A percentile compares a stretch with the other conserved stretches of the same genome.
Conservation (phyloP, 2,797 vertebrate species). For the Sorex maritimensis region DNA sequence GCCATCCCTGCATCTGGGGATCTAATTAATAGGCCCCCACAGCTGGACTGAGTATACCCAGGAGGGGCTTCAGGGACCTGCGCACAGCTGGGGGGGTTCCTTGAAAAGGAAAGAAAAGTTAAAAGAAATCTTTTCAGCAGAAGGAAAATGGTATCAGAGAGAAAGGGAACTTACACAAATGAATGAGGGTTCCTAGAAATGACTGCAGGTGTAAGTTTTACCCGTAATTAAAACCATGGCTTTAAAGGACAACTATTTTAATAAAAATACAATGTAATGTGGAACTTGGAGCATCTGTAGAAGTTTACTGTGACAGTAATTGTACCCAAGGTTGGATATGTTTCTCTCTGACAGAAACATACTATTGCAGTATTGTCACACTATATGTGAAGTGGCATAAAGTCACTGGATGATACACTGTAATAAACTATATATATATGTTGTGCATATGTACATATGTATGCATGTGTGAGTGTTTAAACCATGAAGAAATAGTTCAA, state of each 20-base stretch:
- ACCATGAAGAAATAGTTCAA: conserved; percentile 10
- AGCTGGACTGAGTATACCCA: background rate
- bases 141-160: conserved; percentile 19
- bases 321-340: background rate
- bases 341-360: background rate
- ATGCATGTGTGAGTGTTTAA: background rate
- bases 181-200: background rate
- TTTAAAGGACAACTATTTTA: background rate
- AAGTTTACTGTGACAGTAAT: background rate
- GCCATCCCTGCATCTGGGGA: too few species aligned
- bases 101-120: background rate
- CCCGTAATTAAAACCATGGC: background rate
- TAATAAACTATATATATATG: conserved; percentile 18
- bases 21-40: too few species aligned
- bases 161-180: background rate
- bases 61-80: too few species aligned
- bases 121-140: background rate
- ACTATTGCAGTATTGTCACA: background rate
- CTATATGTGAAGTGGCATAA: background rate
- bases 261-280: conserved; percentile 28
- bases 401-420: background rate
- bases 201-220: background rate
- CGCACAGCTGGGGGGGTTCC: too few species aligned
- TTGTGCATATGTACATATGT: background rate
- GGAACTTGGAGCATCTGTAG: background rate